phyloP scores from a whole-genome alignment of 2,797 vertebrate genomes.

The Oryzias dopingdopingensis region DNA sequence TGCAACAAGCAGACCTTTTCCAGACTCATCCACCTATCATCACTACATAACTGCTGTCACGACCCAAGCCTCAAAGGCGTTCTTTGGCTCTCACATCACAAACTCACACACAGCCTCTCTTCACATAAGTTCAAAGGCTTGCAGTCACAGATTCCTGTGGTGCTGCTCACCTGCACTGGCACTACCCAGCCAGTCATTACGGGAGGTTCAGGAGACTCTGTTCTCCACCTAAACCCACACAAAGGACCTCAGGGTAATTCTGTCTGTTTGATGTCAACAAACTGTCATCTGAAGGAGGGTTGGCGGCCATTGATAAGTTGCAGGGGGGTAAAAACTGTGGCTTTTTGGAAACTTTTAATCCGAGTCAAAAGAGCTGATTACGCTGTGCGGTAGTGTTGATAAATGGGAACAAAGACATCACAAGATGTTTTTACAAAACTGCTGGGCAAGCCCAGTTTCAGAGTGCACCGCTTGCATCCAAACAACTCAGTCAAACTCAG shows the following conservation, averaged over 20 bases:
- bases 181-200: constrained; percentile 68
- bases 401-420: constrained; percentile 29
- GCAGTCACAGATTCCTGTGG: constrained; percentile 60
- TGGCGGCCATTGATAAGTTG: constrained; percentile 46
- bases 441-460: background rate
- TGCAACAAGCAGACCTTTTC: constrained; percentile 10
- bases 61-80: constrained; percentile 15
- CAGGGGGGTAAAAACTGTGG: constrained; percentile 24
- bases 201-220: constrained; percentile 44
- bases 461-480: background rate
- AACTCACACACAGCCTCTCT: constrained; percentile 5
- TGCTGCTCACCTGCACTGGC: constrained; percentile 64
- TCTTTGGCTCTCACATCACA: background rate
- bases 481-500: constrained; percentile 2
- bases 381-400: constrained; percentile 35
- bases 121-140: constrained; percentile 63
- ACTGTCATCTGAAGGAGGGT: constrained; percentile 54
- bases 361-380: constrained; percentile 24
- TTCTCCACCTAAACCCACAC: constrained; percentile 67
- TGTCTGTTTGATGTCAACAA: constrained; percentile 71
- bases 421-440: background rate
- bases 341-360: constrained; percentile 57
- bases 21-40: constrained; percentile 11
- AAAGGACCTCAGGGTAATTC: constrained; percentile 68
- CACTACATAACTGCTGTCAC: constrained; percentile 9